Base-by-base conservation (phyloP, 2,888 invertebrate genomes). In the Drosophila diplacantha region DNA sequence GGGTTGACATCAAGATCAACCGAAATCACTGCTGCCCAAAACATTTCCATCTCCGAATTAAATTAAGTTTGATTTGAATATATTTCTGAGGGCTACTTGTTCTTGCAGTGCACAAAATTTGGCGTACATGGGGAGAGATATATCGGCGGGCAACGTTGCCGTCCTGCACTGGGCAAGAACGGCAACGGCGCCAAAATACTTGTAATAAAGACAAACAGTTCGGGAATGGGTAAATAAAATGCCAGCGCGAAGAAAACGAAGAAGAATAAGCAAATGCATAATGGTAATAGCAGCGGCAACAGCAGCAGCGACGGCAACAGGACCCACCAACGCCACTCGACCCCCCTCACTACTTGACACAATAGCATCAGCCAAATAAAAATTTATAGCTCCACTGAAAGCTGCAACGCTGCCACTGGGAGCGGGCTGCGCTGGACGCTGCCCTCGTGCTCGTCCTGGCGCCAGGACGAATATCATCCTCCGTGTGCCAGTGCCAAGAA, bases 301-400 rank as follows among this genome's bases (percentile, higher is more conserved):
- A 34, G 54, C 66, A 63, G 32, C 24, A 16, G 43, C 22, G 14
- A 53, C 55, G 18, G 44, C 22, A 34, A 54, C 55, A 22, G 16
- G 38, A 16, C 29, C 24, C 31, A n/a, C 11, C 16, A 54, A 53
- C 32, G 24, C 26, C 34, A 8, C 16, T 16, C 39, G n/a, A 26
- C 39, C 39, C 47, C 47, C 59, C 64, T 80, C 59, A 53, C 73
- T 75, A 57, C 73, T 75, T 79, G 82, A 78, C 82, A 82, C 84
- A 84, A 82, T 63, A 61, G 74, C 82, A 79, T 67, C 71, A 73
- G 66, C 72, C 73, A 80, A 80, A 84, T 80, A 84, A 81, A 81
- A 80, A 80, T 84, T 81, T 84, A 80, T 80, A 61, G 79, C 79
- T 75, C 67, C 71, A 51, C 63, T 83, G 75, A 84, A 80, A 80